Conservation (phyloP, 2,113 vertebrate genomes). For the Passer montanus region DNA sequence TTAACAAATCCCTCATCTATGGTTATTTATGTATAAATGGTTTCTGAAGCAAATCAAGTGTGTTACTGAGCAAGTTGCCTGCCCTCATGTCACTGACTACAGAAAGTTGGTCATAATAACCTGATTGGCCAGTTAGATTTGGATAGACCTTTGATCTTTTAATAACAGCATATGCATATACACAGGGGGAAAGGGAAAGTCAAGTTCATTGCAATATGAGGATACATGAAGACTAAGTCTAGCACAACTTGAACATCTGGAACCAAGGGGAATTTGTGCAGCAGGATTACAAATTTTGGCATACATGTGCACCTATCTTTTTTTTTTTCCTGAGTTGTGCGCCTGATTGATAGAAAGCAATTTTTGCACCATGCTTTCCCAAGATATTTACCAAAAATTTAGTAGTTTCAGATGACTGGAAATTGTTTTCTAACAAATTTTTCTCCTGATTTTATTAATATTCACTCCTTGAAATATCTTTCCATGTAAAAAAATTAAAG, state of each 20-base stretch:
- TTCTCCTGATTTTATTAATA: background rate
- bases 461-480: background rate
- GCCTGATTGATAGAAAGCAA: background rate
- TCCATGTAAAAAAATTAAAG: background rate
- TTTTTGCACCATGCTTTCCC: background rate
- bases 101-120: background rate
- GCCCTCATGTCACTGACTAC: background rate
- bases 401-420: background rate
- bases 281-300: background rate
- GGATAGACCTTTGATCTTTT: background rate
- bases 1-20: background rate
- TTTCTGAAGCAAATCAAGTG: background rate
- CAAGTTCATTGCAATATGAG: background rate
- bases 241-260: background rate
- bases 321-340: background rate
- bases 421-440: background rate
- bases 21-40: background rate
- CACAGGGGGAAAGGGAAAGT: background rate
- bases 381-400: background rate
- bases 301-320: no score
- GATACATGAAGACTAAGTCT: background rate
- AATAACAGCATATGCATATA: background rate
- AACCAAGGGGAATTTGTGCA: background rate
- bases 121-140: background rate
- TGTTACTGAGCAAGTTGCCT: background rate